These are phyloP conservation scores for Leucophora obtusa DNA, from an alignment of 2,888 invertebrate genomes.

Conservation along the genomic window DNA sequence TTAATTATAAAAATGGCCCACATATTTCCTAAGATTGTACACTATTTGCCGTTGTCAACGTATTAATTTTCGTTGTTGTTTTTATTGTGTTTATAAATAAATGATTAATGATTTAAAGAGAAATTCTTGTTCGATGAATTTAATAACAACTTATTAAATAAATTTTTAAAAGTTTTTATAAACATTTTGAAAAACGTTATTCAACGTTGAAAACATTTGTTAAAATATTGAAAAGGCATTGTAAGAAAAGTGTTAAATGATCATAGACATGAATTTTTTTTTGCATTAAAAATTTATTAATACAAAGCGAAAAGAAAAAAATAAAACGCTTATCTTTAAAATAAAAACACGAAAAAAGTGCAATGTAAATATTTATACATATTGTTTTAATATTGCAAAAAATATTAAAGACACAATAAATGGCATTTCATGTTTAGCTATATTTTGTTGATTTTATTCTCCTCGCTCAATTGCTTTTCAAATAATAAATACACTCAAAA, in stretches of 20 bases:
- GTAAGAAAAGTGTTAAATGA: slow-evolving; percentile 52
- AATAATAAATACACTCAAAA: no score
- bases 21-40: no score
- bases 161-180: slow-evolving; percentile 12
- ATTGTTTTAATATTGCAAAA: slow-evolving; percentile 31
- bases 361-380: slow-evolving; percentile 43
- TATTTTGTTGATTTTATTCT: no score
- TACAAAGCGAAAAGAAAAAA: slow-evolving; percentile 27
- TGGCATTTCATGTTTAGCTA: not conserved
- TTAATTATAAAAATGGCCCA: no score
- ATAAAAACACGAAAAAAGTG: slow-evolving; percentile 31
- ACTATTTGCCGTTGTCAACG: not conserved
- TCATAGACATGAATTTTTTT: slow-evolving; percentile 26
- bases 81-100: slow-evolving; percentile 33
- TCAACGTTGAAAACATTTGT: slow-evolving; percentile 33
- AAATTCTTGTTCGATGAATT: slow-evolving; percentile 22
- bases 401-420: slow-evolving; percentile 3
- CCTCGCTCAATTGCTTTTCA: no score
- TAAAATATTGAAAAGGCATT: slow-evolving; percentile 28
- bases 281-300: slow-evolving; percentile 35
- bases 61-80: not conserved
- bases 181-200: slow-evolving; percentile 26
- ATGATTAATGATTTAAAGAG: slow-evolving; percentile 46
- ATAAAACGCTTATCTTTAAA: slow-evolving; percentile 33
- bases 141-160: slow-evolving; percentile 42